phyloP scores from a whole-genome alignment of 2,888 invertebrate species.

The Parascotia fuliginaria region DNA sequence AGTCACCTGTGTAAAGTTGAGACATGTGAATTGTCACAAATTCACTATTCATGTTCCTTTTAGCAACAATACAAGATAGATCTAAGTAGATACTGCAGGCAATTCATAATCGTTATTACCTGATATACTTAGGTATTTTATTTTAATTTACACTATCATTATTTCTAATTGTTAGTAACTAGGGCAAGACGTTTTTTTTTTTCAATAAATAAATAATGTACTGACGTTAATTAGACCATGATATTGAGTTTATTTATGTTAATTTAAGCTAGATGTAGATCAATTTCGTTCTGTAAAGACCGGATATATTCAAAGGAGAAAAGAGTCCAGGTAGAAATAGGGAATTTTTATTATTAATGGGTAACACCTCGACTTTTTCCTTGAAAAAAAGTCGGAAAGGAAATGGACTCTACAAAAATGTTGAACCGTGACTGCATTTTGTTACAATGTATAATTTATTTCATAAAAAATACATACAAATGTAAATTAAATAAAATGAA shows the following conservation, averaged over 20 bases:
- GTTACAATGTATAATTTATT: slow-evolving; percentile 29
- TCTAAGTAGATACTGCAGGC: too few relatives aligned
- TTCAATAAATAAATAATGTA: slow-evolving; percentile 4
- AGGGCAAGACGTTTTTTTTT: too few relatives aligned
- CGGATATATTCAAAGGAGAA: not conserved
- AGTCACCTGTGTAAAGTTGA: too few relatives aligned
- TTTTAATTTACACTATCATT: too few relatives aligned
- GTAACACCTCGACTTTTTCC: not conserved
- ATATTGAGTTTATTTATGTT: slow-evolving; percentile 26
- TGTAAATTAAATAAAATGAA: not conserved
- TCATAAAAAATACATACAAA: slow-evolving; percentile 4
- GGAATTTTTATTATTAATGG: too few relatives aligned
- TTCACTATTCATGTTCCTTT: too few relatives aligned
- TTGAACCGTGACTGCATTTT: not conserved
- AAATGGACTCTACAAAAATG: not conserved
- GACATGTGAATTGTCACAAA: too few relatives aligned
- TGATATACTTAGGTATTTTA: not conserved
- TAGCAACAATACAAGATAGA: too few relatives aligned
- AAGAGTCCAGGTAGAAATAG: too few relatives aligned
- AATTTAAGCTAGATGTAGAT: slow-evolving; percentile 25
- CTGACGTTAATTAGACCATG: slow-evolving; percentile 33
- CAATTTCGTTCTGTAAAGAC: slow-evolving; percentile 14
- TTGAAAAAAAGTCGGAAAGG: not conserved
- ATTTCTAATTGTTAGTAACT: too few relatives aligned
- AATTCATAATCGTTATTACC: not conserved